Conservation (phyloP, 2,888 invertebrate genomes). For the Dexiosoma caninum region DNA sequence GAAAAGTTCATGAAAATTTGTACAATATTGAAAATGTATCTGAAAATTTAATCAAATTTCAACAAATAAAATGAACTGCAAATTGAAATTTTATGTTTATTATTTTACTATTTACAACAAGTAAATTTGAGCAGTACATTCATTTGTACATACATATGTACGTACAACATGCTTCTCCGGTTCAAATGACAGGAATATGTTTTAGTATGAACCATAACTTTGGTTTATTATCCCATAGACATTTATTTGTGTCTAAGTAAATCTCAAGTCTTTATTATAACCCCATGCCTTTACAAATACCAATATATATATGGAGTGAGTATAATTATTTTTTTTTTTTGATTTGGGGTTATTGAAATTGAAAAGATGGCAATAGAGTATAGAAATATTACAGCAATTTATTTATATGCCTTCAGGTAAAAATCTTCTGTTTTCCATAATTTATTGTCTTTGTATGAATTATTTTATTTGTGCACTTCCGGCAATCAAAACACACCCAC, state of each 20-base stretch:
- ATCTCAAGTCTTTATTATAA: slow-evolving; percentile 2
- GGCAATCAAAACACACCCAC: slow-evolving; percentile 25
- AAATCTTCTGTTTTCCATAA: slow-evolving; percentile 43
- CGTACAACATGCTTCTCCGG: not conserved
- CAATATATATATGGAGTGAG: not conserved
- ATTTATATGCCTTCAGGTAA: slow-evolving; percentile 51
- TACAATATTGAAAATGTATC: slow-evolving; percentile 33
- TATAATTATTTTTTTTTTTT: not conserved
- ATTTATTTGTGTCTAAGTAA: not conserved
- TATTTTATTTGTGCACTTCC: slow-evolving; percentile 20
- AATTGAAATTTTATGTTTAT: slow-evolving; percentile 34
- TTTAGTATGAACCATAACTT: too few species aligned
- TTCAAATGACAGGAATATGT: too few species aligned
- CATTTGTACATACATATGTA: not conserved
- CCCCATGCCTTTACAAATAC: not conserved
- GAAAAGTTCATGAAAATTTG: not conserved
- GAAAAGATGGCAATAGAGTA: slow-evolving; percentile 18
- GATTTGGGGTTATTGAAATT: not conserved
- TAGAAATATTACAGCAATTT: slow-evolving; percentile 4
- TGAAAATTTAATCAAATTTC: slow-evolving; percentile 39
- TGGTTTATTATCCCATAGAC: not conserved
- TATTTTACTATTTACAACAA: not conserved
- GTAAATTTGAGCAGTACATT: not conserved
- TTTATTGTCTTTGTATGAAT: slow-evolving; percentile 55
- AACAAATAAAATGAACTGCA: slow-evolving; percentile 35